Conservation (phyloP, 1,140 invertebrate genomes). For the Microplitis mediator region DNA sequence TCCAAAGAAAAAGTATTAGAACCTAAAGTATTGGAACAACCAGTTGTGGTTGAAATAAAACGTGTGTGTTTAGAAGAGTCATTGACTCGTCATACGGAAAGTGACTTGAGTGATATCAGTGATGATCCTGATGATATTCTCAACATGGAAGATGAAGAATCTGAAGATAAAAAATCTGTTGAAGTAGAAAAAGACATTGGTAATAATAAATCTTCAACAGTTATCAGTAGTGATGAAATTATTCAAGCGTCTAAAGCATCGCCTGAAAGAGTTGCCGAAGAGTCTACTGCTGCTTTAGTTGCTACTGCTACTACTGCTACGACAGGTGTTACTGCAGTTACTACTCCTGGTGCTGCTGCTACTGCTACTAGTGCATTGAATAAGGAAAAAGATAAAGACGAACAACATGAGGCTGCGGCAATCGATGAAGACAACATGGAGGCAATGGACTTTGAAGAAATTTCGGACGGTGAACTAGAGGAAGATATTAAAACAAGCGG, state of each 20-base stretch:
- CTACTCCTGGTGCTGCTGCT: no score
- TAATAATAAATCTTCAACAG: conserved; percentile 8
- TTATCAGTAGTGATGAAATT: conserved; percentile 32
- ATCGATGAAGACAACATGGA: conserved; percentile 74
- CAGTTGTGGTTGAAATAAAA: conserved; percentile 59
- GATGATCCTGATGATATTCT: conserved; percentile 86
- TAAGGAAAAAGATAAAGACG: conserved; percentile 46
- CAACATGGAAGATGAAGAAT: conserved; percentile 72
- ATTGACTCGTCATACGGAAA: conserved; percentile 66
- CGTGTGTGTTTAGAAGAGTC: conserved; percentile 60
- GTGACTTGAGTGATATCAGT: conserved; percentile 84
- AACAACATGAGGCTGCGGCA: conserved; percentile 42
- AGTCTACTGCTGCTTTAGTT: not conserved
- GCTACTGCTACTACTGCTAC: no score
- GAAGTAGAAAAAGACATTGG: conserved; percentile 34
- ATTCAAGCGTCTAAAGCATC: conserved; percentile 33
- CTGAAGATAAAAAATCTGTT: conserved; percentile 31
- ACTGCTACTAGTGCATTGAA: conserved; percentile 27
- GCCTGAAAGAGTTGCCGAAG: conserved; percentile 1
- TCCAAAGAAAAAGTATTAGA: conserved; percentile 50
- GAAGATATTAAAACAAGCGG: conserved; percentile 70
- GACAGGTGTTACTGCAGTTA: no score
- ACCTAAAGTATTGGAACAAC: conserved; percentile 50
- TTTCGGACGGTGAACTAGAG: conserved; percentile 85
- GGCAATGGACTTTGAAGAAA: conserved; percentile 86